Conservation (phyloP, 2,113 vertebrate genomes). For the Vireo altiloquus region DNA sequence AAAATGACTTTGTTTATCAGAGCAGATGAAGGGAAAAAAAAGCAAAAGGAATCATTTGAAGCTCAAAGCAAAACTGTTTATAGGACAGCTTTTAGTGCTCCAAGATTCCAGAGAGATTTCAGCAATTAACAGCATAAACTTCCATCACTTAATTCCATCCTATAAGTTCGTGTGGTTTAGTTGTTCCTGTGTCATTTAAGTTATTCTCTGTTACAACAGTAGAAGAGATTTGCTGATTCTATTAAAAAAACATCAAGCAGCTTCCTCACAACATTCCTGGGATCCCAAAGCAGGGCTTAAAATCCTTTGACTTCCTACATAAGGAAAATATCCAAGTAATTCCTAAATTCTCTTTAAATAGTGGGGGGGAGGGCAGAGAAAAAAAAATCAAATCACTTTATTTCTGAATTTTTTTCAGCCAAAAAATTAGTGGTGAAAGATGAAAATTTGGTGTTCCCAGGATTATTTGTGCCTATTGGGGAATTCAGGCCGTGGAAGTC, state of each 20-base stretch:
- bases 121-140: conserved; percentile 68
- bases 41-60: conserved; percentile 63
- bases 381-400: neutral
- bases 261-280: neutral
- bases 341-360: neutral
- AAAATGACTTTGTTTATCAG: conserved; percentile 72
- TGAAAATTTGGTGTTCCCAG: fast-evolving
- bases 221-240: conserved; percentile 59
- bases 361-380: fast-evolving
- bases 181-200: conserved; percentile 67
- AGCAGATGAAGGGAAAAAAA: conserved; percentile 38
- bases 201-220: conserved; percentile 50
- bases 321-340: neutral
- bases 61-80: conserved; percentile 75
- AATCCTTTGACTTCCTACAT: conserved; percentile 22
- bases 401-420: neutral
- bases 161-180: conserved; percentile 49
- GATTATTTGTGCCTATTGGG: neutral
- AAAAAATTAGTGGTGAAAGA: neutral
- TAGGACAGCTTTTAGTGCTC: conserved; percentile 68
- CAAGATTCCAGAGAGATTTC: conserved; percentile 67
- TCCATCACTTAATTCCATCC: conserved; percentile 64
- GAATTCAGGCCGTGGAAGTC: neutral
- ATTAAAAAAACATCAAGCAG: conserved; percentile 36
- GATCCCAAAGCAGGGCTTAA: neutral